Base-by-base conservation (phyloP, 2,888 invertebrate species). In the Odontothrips loti region DNA sequence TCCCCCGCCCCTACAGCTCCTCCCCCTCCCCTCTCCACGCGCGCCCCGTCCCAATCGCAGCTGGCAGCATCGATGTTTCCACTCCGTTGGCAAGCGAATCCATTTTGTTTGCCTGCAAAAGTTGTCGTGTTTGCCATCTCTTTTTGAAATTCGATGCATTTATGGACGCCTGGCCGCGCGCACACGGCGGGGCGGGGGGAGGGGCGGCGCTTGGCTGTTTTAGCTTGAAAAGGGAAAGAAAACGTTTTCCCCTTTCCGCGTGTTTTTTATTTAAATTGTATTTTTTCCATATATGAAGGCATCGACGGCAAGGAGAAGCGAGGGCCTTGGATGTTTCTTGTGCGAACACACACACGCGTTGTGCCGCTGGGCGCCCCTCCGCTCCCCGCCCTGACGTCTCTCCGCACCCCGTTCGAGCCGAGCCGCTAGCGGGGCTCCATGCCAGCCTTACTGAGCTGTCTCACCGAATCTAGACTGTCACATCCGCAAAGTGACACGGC, bases 41-140 rank as follows among this genome's bases (percentile, higher is more conserved):
- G n/a, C n/a, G 17, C 17, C 34, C 34, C 34, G 3, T 43, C 34
- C 34, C 34, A 43, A 43, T 43, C 34, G 34, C 34, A 43, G 34
- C 34, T 43, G 34, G 3, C 3, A 43, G 34, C 58, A 58, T 58
- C 58, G 58, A 58, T 58, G 58, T 58, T 58, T 58, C 58, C 58
- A 58, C 58, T 58, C 58, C 20, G 58, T n/a, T 58, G 58, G 58
- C 79, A 27, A 11, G 43, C 81, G 81, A 85, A 85, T 84, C 83
- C 84, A 80, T 68, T 15, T 58, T 79, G 58, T 58, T 58, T 58
- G 58, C 58, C 34, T 43, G 34, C 34, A 43, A 43, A 58, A 58
- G 58, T 58, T 58, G 58, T 58, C 58, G 11, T 58, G 58, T 58
- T 58, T 58, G 58, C 58, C 58, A 58, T 58, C 58, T 58, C 58